phyloP scores from a whole-genome alignment of 2,888 invertebrate genomes.

The Dorcus parallelipipedus region DNA sequence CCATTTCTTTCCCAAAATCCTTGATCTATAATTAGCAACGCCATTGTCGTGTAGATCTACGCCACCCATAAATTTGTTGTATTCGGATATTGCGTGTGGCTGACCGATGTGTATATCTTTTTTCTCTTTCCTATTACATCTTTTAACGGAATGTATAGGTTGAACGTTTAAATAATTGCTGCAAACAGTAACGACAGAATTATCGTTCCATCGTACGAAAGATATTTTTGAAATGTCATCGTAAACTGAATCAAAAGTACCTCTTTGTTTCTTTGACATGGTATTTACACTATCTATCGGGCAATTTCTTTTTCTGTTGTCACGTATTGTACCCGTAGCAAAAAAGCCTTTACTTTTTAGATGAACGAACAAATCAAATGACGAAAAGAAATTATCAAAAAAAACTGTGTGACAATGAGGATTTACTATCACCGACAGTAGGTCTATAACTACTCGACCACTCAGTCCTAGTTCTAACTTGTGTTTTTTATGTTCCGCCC shows the following conservation, averaged over 20 bases:
- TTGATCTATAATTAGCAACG: constrained; percentile 24
- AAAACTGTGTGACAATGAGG: no score
- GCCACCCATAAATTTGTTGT: neutral
- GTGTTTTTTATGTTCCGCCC: constrained; percentile 17
- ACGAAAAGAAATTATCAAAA: no score
- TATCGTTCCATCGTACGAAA: neutral
- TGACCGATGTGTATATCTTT: neutral
- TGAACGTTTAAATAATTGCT: neutral
- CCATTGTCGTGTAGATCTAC: constrained; percentile 11
- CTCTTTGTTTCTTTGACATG: neutral
- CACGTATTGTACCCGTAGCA: no score
- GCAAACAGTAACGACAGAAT: neutral
- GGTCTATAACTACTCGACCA: constrained; percentile 24
- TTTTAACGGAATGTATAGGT: neutral
- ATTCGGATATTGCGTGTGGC: neutral
- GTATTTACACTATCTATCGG: no score
- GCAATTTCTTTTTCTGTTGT: no score
- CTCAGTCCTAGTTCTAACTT: constrained; percentile 20
- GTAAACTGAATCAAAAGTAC: neutral
- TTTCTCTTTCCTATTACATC: neutral
- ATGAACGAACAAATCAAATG: no score
- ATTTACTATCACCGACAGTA: constrained; percentile 13
- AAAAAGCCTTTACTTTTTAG: no score
- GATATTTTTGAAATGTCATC: neutral
- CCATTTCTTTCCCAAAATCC: constrained; percentile 26